Evolutionary conservation across 2,888 invertebrate genomes (phyloP), one percentile per base, ranked within the genome.

Genomic region (Ptilodon capucinus): DNA sequence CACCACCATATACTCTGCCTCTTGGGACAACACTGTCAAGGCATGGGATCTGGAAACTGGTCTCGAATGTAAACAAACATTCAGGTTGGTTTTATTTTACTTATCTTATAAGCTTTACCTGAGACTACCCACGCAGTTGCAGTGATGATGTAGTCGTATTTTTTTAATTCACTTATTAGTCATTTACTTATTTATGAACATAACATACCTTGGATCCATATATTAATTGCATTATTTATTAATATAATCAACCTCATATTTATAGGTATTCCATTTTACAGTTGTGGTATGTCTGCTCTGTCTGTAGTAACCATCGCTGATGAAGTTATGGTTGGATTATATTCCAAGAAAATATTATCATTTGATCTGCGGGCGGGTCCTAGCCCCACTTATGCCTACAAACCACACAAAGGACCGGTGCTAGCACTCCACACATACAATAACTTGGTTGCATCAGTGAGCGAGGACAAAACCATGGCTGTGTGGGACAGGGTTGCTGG

Each of bases 11-110:
- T 93, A 91, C 63, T 93, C 93, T 28, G 93, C 92, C 14, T 93
- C 93, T 28, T 93, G 93, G 93, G 93, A 93, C 68, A 88, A 91
- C 49, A 91, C 88, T 32, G 90, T 93, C 0, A 93, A 92, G 72
- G 88, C 90, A 2, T 93, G 93, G 93, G 87, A 91, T 51, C 74
- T 92, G 30, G 70, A 71, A 30, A 71, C 81, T 47, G 90, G 83
- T 44, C 84, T 93, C 57, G 70, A 74, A 47, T 88, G 85, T 65
- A 65, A 89, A 44, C 80, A 85, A 71, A 90, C 84, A 57, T 92
- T 92, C 69, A 79, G 84, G 91, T 91, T 55, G 76, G 81, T 69
- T 39, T 32, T 4, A 13, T n/a, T 11, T n/a, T 28, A 28, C n/a
- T n/a, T n/a, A n/a, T n/a, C n/a, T n/a, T n/a, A n/a, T n/a, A n/a